Percentiles rank a stretch among this genome's conserved stretches.
Evolutionary conservation across 1,140 invertebrate species (phyloP).

Genomic region (Eupristina koningsbergeri): DNA sequence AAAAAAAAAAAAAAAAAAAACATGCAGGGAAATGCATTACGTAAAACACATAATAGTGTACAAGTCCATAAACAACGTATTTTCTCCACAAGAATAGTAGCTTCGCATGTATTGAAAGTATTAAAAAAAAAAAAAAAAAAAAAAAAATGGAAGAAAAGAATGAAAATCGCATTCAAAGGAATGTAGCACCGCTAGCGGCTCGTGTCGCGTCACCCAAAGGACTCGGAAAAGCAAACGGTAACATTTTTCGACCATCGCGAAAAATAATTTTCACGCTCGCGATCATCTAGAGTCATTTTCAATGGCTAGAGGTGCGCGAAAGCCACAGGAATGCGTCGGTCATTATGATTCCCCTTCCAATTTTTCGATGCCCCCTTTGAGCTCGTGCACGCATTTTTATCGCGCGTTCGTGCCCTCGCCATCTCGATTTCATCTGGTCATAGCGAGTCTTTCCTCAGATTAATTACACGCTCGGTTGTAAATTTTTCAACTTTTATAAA

Average conservation of each 20-base stretch:
- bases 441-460: neutral
- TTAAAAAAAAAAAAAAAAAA: neutral
- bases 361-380: no score
- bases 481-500: neutral
- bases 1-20: constrained; percentile 16
- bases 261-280: neutral
- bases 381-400: neutral
- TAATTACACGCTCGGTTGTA: neutral
- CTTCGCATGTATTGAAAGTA: neutral
- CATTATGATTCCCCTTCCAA: neutral
- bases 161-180: neutral
- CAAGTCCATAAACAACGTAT: neutral
- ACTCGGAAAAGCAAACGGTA: constrained; percentile 29
- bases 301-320: neutral
- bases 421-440: neutral
- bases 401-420: no score
- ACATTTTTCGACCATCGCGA: constrained; percentile 6
- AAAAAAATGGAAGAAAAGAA: neutral
- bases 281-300: neutral
- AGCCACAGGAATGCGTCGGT: constrained; percentile 9
- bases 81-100: constrained; percentile 5
- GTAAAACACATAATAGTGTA: neutral
- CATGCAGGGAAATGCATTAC: neutral
- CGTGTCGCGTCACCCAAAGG: neutral
- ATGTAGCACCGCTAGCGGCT: constrained; percentile 35